phyloP scores from a whole-genome alignment of 2,888 invertebrate species.

The Drosophila tripunctata region DNA sequence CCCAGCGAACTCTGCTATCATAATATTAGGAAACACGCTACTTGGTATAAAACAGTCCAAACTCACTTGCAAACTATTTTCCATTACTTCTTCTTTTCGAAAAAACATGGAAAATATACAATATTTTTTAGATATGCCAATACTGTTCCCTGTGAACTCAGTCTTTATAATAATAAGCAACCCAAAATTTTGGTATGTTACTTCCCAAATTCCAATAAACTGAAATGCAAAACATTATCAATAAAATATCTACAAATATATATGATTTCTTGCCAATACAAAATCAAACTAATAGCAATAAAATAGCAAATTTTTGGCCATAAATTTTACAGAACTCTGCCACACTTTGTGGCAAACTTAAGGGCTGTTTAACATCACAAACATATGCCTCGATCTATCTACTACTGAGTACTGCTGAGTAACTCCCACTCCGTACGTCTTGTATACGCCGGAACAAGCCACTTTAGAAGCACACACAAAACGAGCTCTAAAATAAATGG shows the following conservation, averaged over 20 bases:
- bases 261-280: neutral
- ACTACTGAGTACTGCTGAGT: conserved; percentile 4
- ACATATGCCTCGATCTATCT: conserved; percentile 51
- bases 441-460: conserved; percentile 59
- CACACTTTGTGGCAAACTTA: conserved; percentile 9
- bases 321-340: conserved; percentile 26
- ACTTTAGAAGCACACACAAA: conserved; percentile 49
- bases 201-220: too few relatives aligned
- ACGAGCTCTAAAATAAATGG: conserved; percentile 61
- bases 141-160: too few relatives aligned
- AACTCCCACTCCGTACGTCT: conserved; percentile 8
- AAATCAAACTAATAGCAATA: conserved; percentile 2
- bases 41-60: too few relatives aligned
- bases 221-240: neutral
- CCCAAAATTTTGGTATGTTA: too few relatives aligned
- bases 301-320: conserved; percentile 7
- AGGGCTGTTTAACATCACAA: conserved; percentile 24
- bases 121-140: too few relatives aligned
- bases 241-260: neutral
- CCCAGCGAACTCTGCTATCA: too few relatives aligned
- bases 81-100: too few relatives aligned
- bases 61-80: too few relatives aligned
- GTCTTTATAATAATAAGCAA: too few relatives aligned
- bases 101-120: too few relatives aligned
- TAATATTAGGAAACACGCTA: too few relatives aligned